A percentile compares a stretch with the other conserved stretches of the same genome.
These are phyloP conservation scores for Drosophila nr. fundita DNA, from an alignment of 2,888 invertebrate species.

Conservation along the genomic window DNA sequence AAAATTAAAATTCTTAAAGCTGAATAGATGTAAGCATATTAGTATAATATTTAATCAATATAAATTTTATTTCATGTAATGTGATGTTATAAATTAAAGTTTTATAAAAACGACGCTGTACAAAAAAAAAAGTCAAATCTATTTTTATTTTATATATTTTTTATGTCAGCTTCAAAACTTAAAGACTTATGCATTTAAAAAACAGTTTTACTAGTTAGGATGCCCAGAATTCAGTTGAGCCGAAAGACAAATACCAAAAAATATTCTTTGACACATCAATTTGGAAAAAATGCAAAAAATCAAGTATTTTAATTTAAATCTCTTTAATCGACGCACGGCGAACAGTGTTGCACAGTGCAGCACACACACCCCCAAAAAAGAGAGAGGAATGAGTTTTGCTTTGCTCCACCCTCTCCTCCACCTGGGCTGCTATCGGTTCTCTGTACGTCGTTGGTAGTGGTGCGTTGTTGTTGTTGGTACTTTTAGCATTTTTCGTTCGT, in stretches of 20 bases:
- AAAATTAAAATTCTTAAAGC: background rate
- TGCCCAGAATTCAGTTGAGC: background rate
- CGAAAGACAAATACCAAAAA: background rate
- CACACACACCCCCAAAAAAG: conserved; percentile 23
- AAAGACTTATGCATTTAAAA: background rate
- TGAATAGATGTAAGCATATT: background rate
- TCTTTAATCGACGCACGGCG: conserved; percentile 48
- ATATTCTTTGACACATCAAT: background rate
- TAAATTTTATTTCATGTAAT: no score
- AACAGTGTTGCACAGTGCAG: conserved; percentile 5
- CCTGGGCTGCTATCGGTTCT: conserved; percentile 21
- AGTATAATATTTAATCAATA: no score
- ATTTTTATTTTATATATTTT: no score
- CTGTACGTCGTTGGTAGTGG: conserved; percentile 34
- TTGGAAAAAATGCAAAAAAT: conserved; percentile 6
- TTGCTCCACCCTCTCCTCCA: conserved; percentile 45
- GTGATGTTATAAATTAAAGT: no score
- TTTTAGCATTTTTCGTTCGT: conserved; percentile 17
- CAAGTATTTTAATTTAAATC: conserved; percentile 53
- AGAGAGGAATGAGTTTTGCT: background rate
- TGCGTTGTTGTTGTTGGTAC: conserved; percentile 35
- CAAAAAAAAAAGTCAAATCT: no score
- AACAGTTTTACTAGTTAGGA: background rate
- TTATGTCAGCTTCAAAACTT: background rate
- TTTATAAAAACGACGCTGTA: no score